These are phyloP conservation scores for Hydrozoanthus tunicans DNA, from an alignment of 64 coral and sea anemone species.

Conservation along the genomic window DNA sequence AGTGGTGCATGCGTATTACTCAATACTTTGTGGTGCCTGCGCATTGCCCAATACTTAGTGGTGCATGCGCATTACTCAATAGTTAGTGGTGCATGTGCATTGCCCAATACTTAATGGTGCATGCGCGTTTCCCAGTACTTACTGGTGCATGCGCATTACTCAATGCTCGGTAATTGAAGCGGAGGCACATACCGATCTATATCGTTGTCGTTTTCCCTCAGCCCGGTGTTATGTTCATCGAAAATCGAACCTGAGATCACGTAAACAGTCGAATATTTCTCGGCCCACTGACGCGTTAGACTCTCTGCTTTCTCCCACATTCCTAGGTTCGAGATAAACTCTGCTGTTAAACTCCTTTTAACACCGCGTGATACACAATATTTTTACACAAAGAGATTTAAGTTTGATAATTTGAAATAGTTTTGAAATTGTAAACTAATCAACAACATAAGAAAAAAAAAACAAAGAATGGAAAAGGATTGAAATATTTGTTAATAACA, in stretches of 20 bases:
- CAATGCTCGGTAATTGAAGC: no score
- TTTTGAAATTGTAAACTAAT: no score
- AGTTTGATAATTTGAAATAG: no score
- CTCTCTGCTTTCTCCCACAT: constrained; percentile 18
- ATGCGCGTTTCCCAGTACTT: neutral
- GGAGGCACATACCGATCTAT: constrained; percentile 10
- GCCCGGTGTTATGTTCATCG: constrained; percentile 36
- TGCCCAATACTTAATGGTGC: no score
- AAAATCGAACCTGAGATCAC: constrained; percentile 53
- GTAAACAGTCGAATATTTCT: constrained; percentile 18
- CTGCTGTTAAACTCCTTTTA: neutral
- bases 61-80: neutral
- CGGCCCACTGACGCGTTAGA: constrained; percentile 28
- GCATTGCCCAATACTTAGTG: neutral
- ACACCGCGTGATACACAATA: no score
- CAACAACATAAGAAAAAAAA: no score
- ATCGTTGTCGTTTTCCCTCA: constrained; percentile 30
- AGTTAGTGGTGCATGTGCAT: neutral
- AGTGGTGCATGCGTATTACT: neutral
- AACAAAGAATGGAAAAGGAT: no score
- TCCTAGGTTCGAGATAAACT: neutral
- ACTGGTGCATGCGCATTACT: neutral
- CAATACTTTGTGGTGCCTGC: neutral
- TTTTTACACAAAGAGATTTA: no score
- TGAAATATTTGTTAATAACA: no score